A percentile compares a stretch with the other conserved stretches of the same genome.
Conservation (phyloP, 2,888 invertebrate species). For the Brachynemurus nebulosus region DNA sequence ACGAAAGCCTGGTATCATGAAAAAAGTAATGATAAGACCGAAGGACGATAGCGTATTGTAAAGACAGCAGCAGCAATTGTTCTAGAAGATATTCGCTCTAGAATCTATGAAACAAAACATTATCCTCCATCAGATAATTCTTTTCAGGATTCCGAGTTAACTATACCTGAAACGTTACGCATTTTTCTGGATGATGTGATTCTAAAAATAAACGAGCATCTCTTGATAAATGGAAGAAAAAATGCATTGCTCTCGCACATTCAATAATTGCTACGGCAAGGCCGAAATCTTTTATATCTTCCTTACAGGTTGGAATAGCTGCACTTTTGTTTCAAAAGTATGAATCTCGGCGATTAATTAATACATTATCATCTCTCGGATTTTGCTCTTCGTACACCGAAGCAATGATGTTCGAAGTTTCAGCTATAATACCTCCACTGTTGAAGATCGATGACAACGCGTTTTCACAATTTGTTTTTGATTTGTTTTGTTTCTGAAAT, state of each 20-base stretch:
- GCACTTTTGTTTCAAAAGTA: slow-evolving; percentile 18
- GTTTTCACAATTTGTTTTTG: slow-evolving; percentile 15
- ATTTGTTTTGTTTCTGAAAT: no score
- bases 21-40: background rate
- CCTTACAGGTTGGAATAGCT: slow-evolving; percentile 12
- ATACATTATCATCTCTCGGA: slow-evolving; percentile 17
- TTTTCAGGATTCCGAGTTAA: no score
- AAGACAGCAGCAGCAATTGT: background rate
- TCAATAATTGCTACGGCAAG: slow-evolving; percentile 16
- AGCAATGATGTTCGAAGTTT: slow-evolving; percentile 17
- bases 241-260: slow-evolving; percentile 15
- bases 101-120: slow-evolving; percentile 12
- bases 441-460: slow-evolving; percentile 6
- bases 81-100: slow-evolving; percentile 10
- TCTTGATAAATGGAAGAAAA: slow-evolving; percentile 12
- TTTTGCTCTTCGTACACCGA: slow-evolving; percentile 19
- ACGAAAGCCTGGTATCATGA: background rate
- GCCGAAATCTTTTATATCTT: slow-evolving; percentile 16
- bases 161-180: slow-evolving; percentile 14
- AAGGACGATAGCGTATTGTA: background rate
- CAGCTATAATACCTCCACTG: slow-evolving; percentile 15
- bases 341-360: slow-evolving; percentile 17
- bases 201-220: slow-evolving; percentile 11
- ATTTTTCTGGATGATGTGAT: slow-evolving; percentile 9
- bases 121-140: slow-evolving; percentile 15